These are phyloP conservation scores for Chanos chanos DNA, from an alignment of 2,797 vertebrate species.

Conservation along the genomic window DNA sequence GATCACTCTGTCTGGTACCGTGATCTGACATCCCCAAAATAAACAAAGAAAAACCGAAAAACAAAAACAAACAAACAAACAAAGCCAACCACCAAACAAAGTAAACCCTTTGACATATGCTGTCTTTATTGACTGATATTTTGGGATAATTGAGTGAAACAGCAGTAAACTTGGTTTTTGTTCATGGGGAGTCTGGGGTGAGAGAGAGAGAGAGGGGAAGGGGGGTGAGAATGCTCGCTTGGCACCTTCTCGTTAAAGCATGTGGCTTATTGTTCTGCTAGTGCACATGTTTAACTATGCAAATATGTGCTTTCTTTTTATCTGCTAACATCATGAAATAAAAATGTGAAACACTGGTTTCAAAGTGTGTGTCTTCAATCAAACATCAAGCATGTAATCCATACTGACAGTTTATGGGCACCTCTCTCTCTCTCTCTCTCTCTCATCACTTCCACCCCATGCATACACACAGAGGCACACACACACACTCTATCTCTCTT, in stretches of 20 bases:
- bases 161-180: no score
- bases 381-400: slow-evolving; percentile 33
- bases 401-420: slow-evolving; percentile 46
- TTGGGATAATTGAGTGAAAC: no score
- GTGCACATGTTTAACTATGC: slow-evolving; percentile 38
- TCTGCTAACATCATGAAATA: slow-evolving; percentile 50
- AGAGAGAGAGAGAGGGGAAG: background rate
- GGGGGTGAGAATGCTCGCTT: background rate
- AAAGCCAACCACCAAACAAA: slow-evolving; percentile 10
- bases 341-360: slow-evolving; percentile 39
- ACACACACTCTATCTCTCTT: background rate
- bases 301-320: slow-evolving; percentile 41
- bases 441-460: background rate
- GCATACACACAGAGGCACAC: background rate
- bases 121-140: no score
- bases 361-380: slow-evolving; percentile 41
- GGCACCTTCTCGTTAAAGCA: background rate
- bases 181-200: no score
- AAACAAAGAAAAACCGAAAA: no score
- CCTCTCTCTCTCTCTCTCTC: slow-evolving; percentile 26
- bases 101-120: no score
- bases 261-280: slow-evolving; percentile 8
- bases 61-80: no score
- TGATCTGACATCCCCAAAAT: no score
- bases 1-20: no score